These are phyloP conservation scores for Sarcophaga rosellei DNA, from an alignment of 2,888 invertebrate genomes.

Conservation along the genomic window DNA sequence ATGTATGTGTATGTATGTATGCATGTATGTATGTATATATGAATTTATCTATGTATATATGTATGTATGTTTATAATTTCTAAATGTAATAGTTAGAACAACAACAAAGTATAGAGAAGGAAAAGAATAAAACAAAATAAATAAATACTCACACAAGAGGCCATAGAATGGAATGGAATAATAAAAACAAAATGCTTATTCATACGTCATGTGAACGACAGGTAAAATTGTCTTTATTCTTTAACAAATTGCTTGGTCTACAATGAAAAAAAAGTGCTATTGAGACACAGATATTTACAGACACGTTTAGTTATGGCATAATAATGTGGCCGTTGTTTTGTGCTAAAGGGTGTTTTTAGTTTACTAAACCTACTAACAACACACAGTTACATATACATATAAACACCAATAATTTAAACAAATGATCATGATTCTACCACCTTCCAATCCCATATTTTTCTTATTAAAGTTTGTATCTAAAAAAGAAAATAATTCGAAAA, in stretches of 20 bases:
- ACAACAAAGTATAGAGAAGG: background rate
- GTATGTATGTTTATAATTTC: constrained; percentile 39
- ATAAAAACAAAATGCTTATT: constrained; percentile 65
- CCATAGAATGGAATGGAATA: constrained; percentile 34
- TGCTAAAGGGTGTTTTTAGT: too few relatives aligned
- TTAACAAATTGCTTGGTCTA: constrained; percentile 61
- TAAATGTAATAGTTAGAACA: background rate
- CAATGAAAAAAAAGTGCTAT: constrained; percentile 25
- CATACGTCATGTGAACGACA: constrained; percentile 64
- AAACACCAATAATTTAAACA: too few relatives aligned
- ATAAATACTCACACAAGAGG: constrained; percentile 19
- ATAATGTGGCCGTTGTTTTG: too few relatives aligned
- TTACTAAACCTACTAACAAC: too few relatives aligned
- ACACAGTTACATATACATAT: too few relatives aligned
- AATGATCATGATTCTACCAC: background rate
- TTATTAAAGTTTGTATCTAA: background rate
- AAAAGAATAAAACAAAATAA: background rate
- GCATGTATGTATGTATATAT: constrained; percentile 10
- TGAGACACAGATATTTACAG: background rate
- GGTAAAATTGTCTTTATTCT: constrained; percentile 60
- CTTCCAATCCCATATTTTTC: background rate
- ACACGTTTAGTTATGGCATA: background rate
- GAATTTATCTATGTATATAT: constrained; percentile 20
- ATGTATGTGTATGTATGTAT: background rate
- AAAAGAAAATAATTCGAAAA: background rate